A percentile compares a stretch with the other conserved stretches of the same genome.
Conservation (phyloP, 2,797 vertebrate genomes). For the Caiman crocodilus region DNA sequence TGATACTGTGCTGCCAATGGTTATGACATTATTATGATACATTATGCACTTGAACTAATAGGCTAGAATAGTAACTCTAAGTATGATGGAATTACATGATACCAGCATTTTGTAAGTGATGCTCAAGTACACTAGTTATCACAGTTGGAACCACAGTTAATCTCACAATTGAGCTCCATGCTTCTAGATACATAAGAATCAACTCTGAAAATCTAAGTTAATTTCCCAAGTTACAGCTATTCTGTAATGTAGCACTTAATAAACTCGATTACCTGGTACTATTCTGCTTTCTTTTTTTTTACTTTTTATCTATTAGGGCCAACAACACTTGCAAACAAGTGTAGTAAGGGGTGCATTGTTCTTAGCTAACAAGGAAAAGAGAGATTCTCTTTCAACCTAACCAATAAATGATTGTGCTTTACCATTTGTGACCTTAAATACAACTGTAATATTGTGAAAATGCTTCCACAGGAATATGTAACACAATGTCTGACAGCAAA, state of each 20-base stretch:
- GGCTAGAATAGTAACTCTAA: background rate
- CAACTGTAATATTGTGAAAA: background rate
- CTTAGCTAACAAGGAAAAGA: background rate
- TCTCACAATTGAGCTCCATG: background rate
- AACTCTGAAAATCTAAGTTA: background rate
- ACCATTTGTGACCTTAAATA: background rate
- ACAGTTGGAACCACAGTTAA: background rate
- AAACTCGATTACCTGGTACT: background rate
- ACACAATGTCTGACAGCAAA: background rate
- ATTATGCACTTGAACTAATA: background rate
- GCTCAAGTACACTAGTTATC: background rate
- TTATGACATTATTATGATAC: background rate
- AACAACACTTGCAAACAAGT: background rate
- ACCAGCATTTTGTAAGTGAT: background rate
- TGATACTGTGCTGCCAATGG: background rate
- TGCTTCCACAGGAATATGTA: background rate
- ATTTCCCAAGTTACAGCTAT: background rate
- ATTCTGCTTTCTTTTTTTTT: background rate
- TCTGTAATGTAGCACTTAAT: background rate
- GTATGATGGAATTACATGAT: background rate
- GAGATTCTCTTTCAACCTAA: background rate
- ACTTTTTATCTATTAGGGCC: accelerated
- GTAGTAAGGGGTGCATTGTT: background rate
- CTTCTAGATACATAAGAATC: background rate
- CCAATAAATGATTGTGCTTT: background rate